These are phyloP conservation scores for Pempheris klunzingeri DNA, from an alignment of 2,797 vertebrate species.

Conservation along the genomic window DNA sequence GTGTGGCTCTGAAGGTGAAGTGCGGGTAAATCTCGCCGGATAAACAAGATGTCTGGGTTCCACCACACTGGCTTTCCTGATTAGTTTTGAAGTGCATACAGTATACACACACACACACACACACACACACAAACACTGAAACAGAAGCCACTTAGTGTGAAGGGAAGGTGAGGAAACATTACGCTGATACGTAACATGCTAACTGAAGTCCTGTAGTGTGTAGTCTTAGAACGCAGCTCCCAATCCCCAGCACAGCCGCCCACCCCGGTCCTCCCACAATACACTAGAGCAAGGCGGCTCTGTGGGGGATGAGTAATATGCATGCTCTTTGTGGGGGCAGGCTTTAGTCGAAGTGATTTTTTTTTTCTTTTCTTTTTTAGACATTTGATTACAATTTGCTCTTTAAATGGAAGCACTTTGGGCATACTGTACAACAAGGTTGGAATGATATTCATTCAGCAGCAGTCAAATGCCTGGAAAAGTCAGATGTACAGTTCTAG, in stretches of 20 bases:
- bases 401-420: constrained; percentile 46
- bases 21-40: constrained; percentile 64
- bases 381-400: constrained; percentile 56
- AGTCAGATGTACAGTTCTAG: constrained; percentile 57
- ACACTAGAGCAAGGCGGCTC: constrained; percentile 67
- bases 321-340: constrained; percentile 66
- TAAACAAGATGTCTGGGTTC: constrained; percentile 74
- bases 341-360: constrained; percentile 56
- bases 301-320: constrained; percentile 75
- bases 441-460: constrained; percentile 42
- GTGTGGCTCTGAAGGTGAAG: constrained; percentile 72
- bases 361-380: constrained; percentile 40
- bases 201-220: constrained; percentile 51
- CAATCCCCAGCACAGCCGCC: constrained; percentile 67
- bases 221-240: constrained; percentile 50
- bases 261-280: constrained; percentile 75
- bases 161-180: constrained; percentile 47
- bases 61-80: constrained; percentile 71
- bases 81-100: constrained; percentile 66
- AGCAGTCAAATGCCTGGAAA: constrained; percentile 51
- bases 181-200: constrained; percentile 44
- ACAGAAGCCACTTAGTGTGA: constrained; percentile 40
- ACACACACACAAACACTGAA: constrained; percentile 37
- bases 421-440: constrained; percentile 30
- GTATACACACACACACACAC: constrained; percentile 15